Percentiles rank a stretch among this genome's conserved stretches.
These are phyloP conservation scores for Mamestra brassicae DNA, from an alignment of 2,888 invertebrate genomes.

Conservation along the genomic window DNA sequence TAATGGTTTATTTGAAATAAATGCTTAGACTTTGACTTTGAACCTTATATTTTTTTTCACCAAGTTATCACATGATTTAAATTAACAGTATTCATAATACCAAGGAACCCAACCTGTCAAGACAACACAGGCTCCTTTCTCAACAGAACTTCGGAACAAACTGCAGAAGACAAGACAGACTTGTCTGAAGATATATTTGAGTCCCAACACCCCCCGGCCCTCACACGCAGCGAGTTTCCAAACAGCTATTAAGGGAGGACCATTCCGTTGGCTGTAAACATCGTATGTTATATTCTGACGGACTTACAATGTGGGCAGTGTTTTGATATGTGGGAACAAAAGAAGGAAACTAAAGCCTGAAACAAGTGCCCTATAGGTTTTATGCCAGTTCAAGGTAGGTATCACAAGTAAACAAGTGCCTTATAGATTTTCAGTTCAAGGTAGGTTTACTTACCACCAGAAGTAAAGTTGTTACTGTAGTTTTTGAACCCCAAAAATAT, in stretches of 20 bases:
- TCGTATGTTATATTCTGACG: slow-evolving; percentile 11
- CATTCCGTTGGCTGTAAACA: slow-evolving; percentile 28
- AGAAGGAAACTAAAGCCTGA: background rate
- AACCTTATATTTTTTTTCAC: too few species aligned
- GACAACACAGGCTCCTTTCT: background rate
- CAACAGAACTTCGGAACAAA: slow-evolving; percentile 42
- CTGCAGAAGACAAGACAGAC: slow-evolving; percentile 46
- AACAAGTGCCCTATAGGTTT: too few species aligned
- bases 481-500: too few species aligned
- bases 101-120: background rate
- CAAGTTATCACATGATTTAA: too few species aligned
- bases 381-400: too few species aligned
- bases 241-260: slow-evolving; percentile 37
- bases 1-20: too few species aligned
- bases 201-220: slow-evolving; percentile 9
- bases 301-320: background rate
- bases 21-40: too few species aligned
- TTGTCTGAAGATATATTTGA: slow-evolving; percentile 38
- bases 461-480: too few species aligned
- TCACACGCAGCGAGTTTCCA: slow-evolving; percentile 39
- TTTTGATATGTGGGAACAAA: background rate
- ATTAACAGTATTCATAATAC: too few species aligned
- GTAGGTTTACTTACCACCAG: too few species aligned
- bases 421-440: too few species aligned
- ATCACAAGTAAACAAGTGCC: too few species aligned